phyloP scores from a whole-genome alignment of 2,113 vertebrate genomes.

The Tor tambroides region DNA sequence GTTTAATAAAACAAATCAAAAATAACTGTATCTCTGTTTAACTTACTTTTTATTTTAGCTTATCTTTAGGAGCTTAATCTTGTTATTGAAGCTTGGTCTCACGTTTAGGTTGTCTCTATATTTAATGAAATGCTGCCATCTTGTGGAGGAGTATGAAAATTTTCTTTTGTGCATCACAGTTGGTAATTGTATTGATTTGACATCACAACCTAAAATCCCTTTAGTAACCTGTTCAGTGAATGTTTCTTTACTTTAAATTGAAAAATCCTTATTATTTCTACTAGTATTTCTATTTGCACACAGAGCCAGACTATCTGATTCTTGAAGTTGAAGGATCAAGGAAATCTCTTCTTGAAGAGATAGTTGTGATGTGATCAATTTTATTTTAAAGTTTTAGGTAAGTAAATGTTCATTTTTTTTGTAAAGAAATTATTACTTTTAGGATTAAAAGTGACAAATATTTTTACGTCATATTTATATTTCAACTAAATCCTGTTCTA shows the following conservation, averaged over 20 bases:
- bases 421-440: too few species aligned
- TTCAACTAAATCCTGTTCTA: too few species aligned
- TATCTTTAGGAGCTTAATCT: neutral
- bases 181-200: neutral
- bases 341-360: neutral
- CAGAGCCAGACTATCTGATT: neutral
- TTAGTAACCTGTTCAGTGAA: neutral
- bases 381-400: neutral
- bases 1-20: neutral
- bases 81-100: neutral
- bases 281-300: neutral
- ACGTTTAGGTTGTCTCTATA: neutral
- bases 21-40: neutral
- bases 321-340: neutral
- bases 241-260: neutral
- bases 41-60: neutral
- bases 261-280: too few species aligned
- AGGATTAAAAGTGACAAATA: too few species aligned
- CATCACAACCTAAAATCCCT: neutral
- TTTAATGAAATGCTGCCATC: conserved; percentile 48
- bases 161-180: neutral
- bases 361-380: neutral
- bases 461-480: neutral
- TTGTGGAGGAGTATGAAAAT: conserved; percentile 30
- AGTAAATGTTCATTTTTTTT: neutral